phyloP scores from a whole-genome alignment of 1,140 invertebrate genomes.

The Colletes latitarsis region DNA sequence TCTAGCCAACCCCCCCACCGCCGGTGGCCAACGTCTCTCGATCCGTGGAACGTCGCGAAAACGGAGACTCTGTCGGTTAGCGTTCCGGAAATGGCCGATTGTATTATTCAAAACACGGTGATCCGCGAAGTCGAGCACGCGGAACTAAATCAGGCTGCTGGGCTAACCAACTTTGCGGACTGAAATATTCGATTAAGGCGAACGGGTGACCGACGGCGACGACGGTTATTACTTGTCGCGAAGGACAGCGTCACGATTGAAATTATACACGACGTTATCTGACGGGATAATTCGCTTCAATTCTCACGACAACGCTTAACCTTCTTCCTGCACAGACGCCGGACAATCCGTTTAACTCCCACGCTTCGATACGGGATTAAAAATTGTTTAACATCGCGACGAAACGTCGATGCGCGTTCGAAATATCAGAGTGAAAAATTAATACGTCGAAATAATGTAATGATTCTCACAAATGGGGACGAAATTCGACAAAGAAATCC shows the following conservation, averaged over 20 bases:
- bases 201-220: too few relatives aligned
- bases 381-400: too few relatives aligned
- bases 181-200: background rate
- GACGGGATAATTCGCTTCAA: background rate
- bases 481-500: too few relatives aligned
- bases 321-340: too few relatives aligned
- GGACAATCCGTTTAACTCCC: too few relatives aligned
- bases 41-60: background rate
- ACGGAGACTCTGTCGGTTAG: slow-evolving; percentile 46
- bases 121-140: background rate
- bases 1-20: background rate
- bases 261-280: background rate
- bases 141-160: background rate
- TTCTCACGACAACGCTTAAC: background rate
- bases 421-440: too few relatives aligned
- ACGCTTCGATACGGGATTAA: too few relatives aligned
- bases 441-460: too few relatives aligned
- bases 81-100: slow-evolving; percentile 14
- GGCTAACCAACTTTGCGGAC: background rate
- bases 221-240: background rate
- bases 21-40: background rate
- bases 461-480: too few relatives aligned
- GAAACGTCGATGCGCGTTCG: too few relatives aligned
- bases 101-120: slow-evolving; percentile 26
- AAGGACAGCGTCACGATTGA: too few relatives aligned